A percentile compares a stretch with the other conserved stretches of the same genome.
These are phyloP conservation scores for Cryptophagus acutangulus DNA, from an alignment of 2,888 invertebrate species.

Conservation along the genomic window DNA sequence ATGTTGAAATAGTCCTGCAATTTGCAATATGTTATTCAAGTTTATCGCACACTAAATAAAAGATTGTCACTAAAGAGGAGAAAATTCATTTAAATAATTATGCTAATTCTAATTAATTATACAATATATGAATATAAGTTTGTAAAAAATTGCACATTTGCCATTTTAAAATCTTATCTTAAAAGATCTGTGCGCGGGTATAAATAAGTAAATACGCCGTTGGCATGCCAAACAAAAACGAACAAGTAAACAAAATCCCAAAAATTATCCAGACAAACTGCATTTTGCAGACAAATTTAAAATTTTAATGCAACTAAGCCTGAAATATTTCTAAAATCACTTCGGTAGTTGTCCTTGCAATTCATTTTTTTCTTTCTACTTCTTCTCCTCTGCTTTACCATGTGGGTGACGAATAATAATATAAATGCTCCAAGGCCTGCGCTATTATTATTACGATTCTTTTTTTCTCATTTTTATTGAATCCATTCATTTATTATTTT, in stretches of 20 bases:
- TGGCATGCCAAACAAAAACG: constrained; percentile 22
- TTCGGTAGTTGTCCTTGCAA: constrained; percentile 35
- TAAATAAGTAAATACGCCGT: constrained; percentile 5
- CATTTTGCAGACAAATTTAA: constrained; percentile 37
- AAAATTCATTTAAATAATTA: too few species aligned
- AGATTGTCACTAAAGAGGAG: too few species aligned
- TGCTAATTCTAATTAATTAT: constrained; percentile 1
- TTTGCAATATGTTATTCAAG: too few species aligned
- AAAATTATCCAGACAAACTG: constrained; percentile 40
- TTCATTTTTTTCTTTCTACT: constrained; percentile 18
- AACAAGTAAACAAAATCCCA: constrained; percentile 27
- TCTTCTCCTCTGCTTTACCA: constrained; percentile 12
- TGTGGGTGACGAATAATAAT: constrained; percentile 26
- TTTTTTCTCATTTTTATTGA: neutral
- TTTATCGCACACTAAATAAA: too few species aligned
- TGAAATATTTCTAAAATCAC: constrained; percentile 40
- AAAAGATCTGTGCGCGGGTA: constrained; percentile 4
- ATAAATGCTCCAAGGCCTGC: constrained; percentile 5
- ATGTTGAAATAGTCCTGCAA: too few species aligned
- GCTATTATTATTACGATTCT: neutral
- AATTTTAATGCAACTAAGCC: constrained; percentile 39
- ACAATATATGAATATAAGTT: constrained; percentile 1
- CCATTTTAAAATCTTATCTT: constrained; percentile 7
- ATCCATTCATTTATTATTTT: too few species aligned
- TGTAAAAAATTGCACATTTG: neutral